A percentile compares a stretch with the other conserved stretches of the same genome.
These are phyloP conservation scores for Andrena hattorfiana DNA, from an alignment of 2,888 invertebrate species.

Conservation along the genomic window DNA sequence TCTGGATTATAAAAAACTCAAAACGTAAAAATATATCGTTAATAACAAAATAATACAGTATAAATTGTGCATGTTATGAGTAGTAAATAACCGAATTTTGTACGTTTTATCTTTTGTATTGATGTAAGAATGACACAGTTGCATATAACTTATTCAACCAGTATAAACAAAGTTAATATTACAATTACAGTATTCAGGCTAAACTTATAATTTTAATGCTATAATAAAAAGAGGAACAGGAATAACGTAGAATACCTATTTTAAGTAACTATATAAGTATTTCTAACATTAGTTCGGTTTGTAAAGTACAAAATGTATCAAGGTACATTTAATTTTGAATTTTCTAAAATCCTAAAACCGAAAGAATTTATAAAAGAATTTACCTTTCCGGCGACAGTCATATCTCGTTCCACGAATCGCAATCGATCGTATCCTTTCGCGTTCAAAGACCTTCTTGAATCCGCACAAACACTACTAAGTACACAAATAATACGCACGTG, in stretches of 20 bases:
- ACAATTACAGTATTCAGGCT: not conserved
- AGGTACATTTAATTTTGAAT: not conserved
- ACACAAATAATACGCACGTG: slow-evolving; percentile 49
- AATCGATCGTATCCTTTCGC: slow-evolving; percentile 64
- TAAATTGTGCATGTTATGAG: not conserved
- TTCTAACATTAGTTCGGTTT: not conserved
- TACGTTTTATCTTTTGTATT: not conserved
- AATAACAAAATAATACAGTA: not conserved
- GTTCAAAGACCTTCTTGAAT: slow-evolving; percentile 60
- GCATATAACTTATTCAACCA: not conserved
- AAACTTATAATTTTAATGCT: not conserved
- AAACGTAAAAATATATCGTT: not conserved
- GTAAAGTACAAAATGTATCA: not conserved
- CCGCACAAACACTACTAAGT: slow-evolving; percentile 49
- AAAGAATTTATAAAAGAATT: slow-evolving; percentile 54
- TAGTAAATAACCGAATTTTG: not conserved
- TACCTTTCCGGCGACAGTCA: slow-evolving; percentile 82
- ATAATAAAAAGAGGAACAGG: not conserved
- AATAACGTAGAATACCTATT: not conserved
- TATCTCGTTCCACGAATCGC: slow-evolving; percentile 69
- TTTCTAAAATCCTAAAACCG: not conserved
- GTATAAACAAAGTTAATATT: not conserved
- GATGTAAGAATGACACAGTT: not conserved
- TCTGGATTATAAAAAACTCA: not conserved
- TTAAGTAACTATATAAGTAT: not conserved